These are phyloP conservation scores for Atherinosoma microstoma DNA, from an alignment of 2,797 vertebrate genomes.

Conservation along the genomic window DNA sequence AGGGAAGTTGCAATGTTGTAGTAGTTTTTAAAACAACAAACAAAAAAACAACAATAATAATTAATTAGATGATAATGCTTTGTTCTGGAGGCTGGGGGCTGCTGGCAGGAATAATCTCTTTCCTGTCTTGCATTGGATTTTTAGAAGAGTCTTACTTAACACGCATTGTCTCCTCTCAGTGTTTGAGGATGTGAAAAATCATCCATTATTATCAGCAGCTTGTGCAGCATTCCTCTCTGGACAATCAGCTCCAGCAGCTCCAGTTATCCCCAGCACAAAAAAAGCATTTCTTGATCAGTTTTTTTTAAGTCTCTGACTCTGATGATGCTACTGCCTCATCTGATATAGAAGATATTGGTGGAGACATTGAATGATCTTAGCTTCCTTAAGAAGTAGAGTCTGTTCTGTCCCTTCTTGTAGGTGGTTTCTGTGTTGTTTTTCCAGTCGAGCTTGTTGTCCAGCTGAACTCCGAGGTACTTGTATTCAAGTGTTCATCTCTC, in stretches of 20 bases:
- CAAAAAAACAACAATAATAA: too few species aligned
- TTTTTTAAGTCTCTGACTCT: not conserved
- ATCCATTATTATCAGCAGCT: not conserved
- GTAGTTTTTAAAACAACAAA: too few species aligned
- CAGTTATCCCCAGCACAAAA: not conserved
- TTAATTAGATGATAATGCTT: too few species aligned
- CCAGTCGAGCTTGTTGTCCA: not conserved
- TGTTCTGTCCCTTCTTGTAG: not conserved
- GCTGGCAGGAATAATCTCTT: too few species aligned
- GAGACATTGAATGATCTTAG: not conserved
- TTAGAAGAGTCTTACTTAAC: too few species aligned
- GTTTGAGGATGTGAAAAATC: not conserved
- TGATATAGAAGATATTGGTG: not conserved
- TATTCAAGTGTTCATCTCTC: too few species aligned
- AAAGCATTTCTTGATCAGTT: not conserved
- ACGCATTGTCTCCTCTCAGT: not conserved
- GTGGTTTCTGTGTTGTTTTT: not conserved
- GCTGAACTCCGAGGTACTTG: not conserved
- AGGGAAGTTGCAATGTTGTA: too few species aligned
- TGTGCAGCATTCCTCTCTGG: not conserved
- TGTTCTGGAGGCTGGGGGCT: too few species aligned
- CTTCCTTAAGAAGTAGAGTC: not conserved
- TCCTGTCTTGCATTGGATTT: too few species aligned
- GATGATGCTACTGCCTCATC: not conserved
- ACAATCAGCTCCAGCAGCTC: too few species aligned